Evolutionary conservation across 1,140 invertebrate species (phyloP).

Genomic region (Danaus melanippus): DNA sequence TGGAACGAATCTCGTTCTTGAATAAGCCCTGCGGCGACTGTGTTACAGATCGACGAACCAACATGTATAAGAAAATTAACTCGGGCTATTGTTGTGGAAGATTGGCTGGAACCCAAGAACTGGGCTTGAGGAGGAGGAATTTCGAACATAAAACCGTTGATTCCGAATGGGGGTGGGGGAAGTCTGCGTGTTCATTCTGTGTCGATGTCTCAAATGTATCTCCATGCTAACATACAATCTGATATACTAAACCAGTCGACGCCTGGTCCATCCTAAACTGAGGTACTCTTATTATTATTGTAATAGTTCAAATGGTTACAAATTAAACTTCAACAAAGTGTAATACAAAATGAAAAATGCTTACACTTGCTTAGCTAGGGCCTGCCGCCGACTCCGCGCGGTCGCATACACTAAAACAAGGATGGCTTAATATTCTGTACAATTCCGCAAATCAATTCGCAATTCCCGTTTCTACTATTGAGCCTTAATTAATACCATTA

Average conservation of each 20-base stretch:
- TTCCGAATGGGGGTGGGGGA: conserved; percentile 43
- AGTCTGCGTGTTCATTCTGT: conserved; percentile 52
- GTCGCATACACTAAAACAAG: conserved; percentile 42
- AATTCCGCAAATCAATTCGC: conserved; percentile 59
- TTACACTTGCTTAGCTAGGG: conserved; percentile 68
- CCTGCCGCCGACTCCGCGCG: conserved; percentile 52
- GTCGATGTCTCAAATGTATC: conserved; percentile 58
- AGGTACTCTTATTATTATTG: conserved; percentile 66
- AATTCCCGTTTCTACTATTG: conserved; percentile 53
- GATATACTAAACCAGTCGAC: conserved; percentile 66
- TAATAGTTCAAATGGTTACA: conserved; percentile 69
- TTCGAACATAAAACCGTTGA: conserved; percentile 63
- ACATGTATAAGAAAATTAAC: conserved; percentile 59
- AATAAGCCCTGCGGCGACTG: conserved; percentile 69
- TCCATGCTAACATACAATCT: conserved; percentile 53
- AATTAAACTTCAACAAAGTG: conserved; percentile 69
- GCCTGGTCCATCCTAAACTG: conserved; percentile 70
- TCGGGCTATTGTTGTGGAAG: conserved; percentile 58
- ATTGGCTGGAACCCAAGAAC: conserved; percentile 31
- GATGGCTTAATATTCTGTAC: conserved; percentile 57
- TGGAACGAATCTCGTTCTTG: conserved; percentile 55
- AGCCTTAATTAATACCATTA: conserved; percentile 58
- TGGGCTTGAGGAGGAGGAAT: conserved; percentile 35
- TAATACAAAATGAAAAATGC: conserved; percentile 67
- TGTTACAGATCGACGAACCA: conserved; percentile 44